Evolutionary conservation across 2,113 vertebrate genomes (phyloP), one percentile per base, ranked within the genome.

Genomic region (Rhinichthys klamathensis): DNA sequence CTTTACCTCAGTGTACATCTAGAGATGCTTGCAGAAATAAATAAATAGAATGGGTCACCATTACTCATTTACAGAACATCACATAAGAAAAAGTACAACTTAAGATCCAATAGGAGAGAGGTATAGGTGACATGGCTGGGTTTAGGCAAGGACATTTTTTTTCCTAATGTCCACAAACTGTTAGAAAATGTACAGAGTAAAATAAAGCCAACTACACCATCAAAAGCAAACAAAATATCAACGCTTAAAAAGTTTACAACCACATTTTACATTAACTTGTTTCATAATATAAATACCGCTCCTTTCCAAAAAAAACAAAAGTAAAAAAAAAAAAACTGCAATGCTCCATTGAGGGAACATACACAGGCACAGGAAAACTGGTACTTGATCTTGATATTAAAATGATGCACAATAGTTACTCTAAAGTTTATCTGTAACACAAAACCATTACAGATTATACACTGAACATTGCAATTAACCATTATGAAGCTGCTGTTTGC

Each of bases 371-470:
- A 92, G 93, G 87, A 92, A 92, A 94, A 93, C 79, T 90, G 91
- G 90, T 91, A 93, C 93, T 94, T 92, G 92, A 93, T 93, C 93
- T 94, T 90, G 90, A 94, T 94, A 92, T 93, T 94, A 92, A 94
- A 94, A 93, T 92, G 93, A 91, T 92, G 94, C 92, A 93, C 93
- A 85, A 94, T 94, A 93, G 92, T 92, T 94, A 90, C 93, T 92
- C 90, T 92, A 87, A 89, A 87, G 58, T 85, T 93, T 93, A 92
- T 94, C 94, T 95, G 94, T 92, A 95, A 95, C 94, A 95, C 93
- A 95, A 95, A 94, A 93, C 92, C 94, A 92, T 94, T 95, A 94
- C 93, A 94, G 94, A 94, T 93, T 94, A 82, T 82, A 95, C 94
- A 95, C 89, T 92, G 93, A 94, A 94, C 94, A 93, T 93, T 93